Conservation (phyloP, 1,140 invertebrate species). For the Drosophila sproati region DNA sequence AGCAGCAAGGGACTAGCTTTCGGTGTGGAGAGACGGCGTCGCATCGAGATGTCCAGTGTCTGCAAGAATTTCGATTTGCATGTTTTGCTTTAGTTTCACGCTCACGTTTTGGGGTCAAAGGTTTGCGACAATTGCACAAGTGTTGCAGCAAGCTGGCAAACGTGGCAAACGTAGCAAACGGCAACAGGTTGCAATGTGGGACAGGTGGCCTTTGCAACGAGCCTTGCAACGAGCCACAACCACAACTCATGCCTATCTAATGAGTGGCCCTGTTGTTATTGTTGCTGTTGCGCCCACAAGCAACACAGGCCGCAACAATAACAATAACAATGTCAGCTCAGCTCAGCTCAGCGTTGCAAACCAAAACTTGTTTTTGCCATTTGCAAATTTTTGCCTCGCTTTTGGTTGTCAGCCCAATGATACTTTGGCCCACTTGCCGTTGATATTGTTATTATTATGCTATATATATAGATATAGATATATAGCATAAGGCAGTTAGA, state of each 20-base stretch:
- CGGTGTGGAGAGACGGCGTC: conserved; percentile 89
- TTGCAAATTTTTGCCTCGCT: conserved; percentile 44
- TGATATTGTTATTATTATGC: conserved; percentile 51
- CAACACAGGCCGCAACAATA: conserved; percentile 27
- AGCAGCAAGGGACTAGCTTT: conserved; percentile 87
- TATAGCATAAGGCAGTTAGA: background rate
- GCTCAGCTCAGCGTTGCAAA: conserved; percentile 19
- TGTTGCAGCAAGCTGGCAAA: conserved; percentile 15
- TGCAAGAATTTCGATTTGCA: conserved; percentile 23
- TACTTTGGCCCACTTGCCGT: conserved; percentile 76
- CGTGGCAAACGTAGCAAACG: background rate
- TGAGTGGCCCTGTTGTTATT: conserved; percentile 20
- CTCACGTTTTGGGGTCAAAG: conserved; percentile 35
- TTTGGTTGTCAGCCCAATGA: conserved; percentile 46
- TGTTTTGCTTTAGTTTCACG: conserved; percentile 16
- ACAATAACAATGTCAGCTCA: conserved; percentile 39
- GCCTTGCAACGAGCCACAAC: conserved; percentile 15
- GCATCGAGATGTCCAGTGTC: conserved; percentile 85
- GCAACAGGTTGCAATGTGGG: conserved; percentile 77
- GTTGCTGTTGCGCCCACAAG: conserved; percentile 34
- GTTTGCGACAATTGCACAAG: conserved; percentile 53
- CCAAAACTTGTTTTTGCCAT: conserved; percentile 68
- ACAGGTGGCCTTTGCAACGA: conserved; percentile 75
- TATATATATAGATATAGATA: background rate
- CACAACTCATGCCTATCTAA: conserved; percentile 42